Evolutionary conservation across 2,888 invertebrate species (phyloP).

Genomic region (Keiferia lycopersicella): DNA sequence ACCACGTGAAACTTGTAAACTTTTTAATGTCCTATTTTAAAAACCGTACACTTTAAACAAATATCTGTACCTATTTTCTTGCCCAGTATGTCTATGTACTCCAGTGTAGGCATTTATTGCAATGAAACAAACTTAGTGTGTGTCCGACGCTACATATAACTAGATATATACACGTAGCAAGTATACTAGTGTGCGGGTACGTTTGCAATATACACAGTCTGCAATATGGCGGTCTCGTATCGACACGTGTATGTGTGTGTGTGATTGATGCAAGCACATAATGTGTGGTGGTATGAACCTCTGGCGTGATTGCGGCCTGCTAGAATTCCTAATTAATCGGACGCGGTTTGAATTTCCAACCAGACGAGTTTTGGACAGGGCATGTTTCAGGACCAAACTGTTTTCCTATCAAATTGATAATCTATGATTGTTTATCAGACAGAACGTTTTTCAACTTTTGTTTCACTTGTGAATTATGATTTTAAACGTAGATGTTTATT

Average conservation of each 20-base stretch:
- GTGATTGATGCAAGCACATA: slow-evolving; percentile 51
- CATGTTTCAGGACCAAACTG: background rate
- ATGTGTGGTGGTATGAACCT: background rate
- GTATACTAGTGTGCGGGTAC: background rate
- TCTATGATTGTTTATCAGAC: too few species aligned
- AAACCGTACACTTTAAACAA: too few species aligned
- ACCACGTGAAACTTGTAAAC: too few species aligned
- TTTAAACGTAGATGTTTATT: too few species aligned
- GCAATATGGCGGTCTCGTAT: slow-evolving; percentile 32
- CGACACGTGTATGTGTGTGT: slow-evolving; percentile 48
- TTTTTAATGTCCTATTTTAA: too few species aligned
- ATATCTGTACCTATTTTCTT: too few species aligned
- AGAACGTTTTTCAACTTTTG: too few species aligned
- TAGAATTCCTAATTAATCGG: slow-evolving; percentile 26
- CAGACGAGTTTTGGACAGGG: background rate
- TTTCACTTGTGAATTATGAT: too few species aligned
- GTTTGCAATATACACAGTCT: slow-evolving; percentile 20
- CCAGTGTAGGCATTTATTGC: background rate
- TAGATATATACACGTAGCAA: background rate
- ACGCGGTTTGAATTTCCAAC: background rate
- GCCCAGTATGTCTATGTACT: too few species aligned
- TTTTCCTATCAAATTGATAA: too few species aligned
- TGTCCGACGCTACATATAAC: background rate
- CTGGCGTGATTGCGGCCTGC: slow-evolving; percentile 8
- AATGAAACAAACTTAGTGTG: background rate